Evolutionary conservation across 2,113 vertebrate genomes (phyloP).

Genomic region (Hydrolagus affinis): DNA sequence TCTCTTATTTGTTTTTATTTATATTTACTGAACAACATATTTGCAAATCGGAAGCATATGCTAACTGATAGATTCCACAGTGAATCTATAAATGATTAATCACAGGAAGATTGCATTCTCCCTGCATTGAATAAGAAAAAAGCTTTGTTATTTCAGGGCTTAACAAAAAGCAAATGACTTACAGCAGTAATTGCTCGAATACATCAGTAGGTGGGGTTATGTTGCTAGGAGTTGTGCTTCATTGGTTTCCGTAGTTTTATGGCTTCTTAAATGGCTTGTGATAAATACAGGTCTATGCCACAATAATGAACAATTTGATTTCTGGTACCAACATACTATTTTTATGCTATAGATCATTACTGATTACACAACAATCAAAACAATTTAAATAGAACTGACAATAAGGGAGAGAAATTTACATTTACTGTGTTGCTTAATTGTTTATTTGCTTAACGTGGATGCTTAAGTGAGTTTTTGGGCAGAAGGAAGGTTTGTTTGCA

Average conservation of each 20-base stretch:
- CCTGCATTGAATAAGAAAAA: background rate
- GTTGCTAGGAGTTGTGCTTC: background rate
- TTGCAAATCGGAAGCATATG: background rate
- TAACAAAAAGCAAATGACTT: slow-evolving; percentile 12
- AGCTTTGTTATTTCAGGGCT: background rate
- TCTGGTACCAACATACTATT: background rate
- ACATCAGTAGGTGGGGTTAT: slow-evolving; percentile 27
- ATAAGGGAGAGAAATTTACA: background rate
- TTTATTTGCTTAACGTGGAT: background rate
- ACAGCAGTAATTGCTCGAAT: slow-evolving; percentile 3
- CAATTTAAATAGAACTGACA: background rate
- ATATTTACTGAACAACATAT: too few species aligned
- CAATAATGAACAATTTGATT: background rate
- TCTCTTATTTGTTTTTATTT: background rate
- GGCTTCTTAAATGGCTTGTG: too few species aligned
- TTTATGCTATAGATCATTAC: background rate
- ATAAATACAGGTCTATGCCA: background rate
- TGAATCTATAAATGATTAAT: background rate
- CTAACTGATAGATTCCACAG: too few species aligned
- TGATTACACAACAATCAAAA: background rate
- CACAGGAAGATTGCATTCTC: background rate
- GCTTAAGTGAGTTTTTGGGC: background rate
- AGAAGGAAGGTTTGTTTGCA: background rate
- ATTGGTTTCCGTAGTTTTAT: background rate
- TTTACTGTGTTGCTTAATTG: background rate